A percentile compares a stretch with the other conserved stretches of the same genome.
phyloP scores from a whole-genome alignment of 2,888 invertebrate species.

The Archips xylosteana region DNA sequence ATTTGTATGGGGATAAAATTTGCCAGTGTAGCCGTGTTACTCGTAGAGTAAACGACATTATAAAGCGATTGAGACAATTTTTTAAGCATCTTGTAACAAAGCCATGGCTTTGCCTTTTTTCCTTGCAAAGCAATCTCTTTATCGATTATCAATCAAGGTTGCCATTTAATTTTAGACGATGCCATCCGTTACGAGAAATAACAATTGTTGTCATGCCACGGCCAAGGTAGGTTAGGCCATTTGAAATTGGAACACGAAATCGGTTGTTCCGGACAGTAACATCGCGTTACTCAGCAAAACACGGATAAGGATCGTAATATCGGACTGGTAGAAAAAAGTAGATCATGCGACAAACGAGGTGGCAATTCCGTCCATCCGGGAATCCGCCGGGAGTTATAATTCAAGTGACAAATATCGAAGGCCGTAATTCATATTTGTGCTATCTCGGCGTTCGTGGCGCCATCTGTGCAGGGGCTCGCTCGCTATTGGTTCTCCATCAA shows the following conservation, averaged over 20 bases:
- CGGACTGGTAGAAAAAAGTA: slow-evolving; percentile 65
- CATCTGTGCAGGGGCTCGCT: slow-evolving; percentile 80
- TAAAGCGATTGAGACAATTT: background rate
- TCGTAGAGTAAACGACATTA: background rate
- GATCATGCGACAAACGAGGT: slow-evolving; percentile 79
- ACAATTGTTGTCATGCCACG: slow-evolving; percentile 15
- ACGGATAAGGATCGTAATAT: slow-evolving; percentile 37
- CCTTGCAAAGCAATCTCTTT: background rate
- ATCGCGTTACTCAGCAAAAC: slow-evolving; percentile 44
- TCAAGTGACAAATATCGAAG: slow-evolving; percentile 86
- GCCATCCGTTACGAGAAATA: background rate
- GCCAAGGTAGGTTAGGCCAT: slow-evolving; percentile 20
- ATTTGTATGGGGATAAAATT: slow-evolving; percentile 20
- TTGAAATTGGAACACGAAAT: slow-evolving; percentile 46
- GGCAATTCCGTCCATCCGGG: slow-evolving; percentile 69
- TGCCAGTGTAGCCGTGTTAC: background rate
- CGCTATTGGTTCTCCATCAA: slow-evolving; percentile 84
- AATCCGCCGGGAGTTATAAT: slow-evolving; percentile 82
- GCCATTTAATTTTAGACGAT: background rate
- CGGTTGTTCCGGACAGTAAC: slow-evolving; percentile 23
- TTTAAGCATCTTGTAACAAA: too few species aligned
- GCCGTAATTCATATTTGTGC: slow-evolving; percentile 84
- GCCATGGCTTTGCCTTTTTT: background rate
- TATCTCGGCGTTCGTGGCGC: slow-evolving; percentile 81
- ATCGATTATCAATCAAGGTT: background rate